phyloP scores from a whole-genome alignment of 2,888 invertebrate genomes.

The Unio pictorum region DNA sequence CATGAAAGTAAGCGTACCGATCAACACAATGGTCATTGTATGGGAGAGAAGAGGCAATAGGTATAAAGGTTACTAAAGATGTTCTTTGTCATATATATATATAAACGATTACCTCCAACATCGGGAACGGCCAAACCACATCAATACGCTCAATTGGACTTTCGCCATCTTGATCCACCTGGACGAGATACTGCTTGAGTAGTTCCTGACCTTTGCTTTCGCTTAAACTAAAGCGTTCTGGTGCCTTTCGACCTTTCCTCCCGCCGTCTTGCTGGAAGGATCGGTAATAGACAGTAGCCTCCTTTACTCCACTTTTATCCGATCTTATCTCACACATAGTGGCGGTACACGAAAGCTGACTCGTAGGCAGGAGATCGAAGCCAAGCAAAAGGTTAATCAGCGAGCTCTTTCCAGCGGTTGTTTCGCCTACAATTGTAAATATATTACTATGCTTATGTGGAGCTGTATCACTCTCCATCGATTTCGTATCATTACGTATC shows the following conservation, averaged over 20 bases:
- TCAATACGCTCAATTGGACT: slow-evolving; percentile 52
- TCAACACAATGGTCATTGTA: too few relatives aligned
- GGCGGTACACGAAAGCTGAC: slow-evolving; percentile 37
- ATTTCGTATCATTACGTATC: too few relatives aligned
- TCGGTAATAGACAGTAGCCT: slow-evolving; percentile 27
- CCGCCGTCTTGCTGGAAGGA: slow-evolving; percentile 15
- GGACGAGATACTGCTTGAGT: slow-evolving; percentile 20
- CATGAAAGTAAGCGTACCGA: too few relatives aligned
- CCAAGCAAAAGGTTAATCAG: slow-evolving; percentile 40
- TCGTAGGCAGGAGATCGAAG: slow-evolving; percentile 33
- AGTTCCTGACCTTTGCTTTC: slow-evolving; percentile 14
- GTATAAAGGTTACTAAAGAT: too few relatives aligned
- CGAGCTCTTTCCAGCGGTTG: slow-evolving; percentile 42
- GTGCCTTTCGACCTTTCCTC: slow-evolving; percentile 11
- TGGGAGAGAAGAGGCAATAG: too few relatives aligned
- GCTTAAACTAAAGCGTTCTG: slow-evolving; percentile 29
- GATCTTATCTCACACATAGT: slow-evolving; percentile 38
- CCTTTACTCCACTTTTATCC: slow-evolving; percentile 15
- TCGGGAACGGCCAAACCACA: slow-evolving; percentile 54
- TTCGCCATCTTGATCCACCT: slow-evolving; percentile 41
- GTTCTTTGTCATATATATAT: too few relatives aligned
- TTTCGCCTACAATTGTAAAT: slow-evolving; percentile 28
- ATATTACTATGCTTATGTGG: too few relatives aligned
- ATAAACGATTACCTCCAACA: slow-evolving; percentile 43
- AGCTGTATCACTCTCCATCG: too few relatives aligned